Percentiles rank a stretch among this genome's conserved stretches.
phyloP scores from a whole-genome alignment of 2,113 vertebrate species.

The Tiliqua scincoides region DNA sequence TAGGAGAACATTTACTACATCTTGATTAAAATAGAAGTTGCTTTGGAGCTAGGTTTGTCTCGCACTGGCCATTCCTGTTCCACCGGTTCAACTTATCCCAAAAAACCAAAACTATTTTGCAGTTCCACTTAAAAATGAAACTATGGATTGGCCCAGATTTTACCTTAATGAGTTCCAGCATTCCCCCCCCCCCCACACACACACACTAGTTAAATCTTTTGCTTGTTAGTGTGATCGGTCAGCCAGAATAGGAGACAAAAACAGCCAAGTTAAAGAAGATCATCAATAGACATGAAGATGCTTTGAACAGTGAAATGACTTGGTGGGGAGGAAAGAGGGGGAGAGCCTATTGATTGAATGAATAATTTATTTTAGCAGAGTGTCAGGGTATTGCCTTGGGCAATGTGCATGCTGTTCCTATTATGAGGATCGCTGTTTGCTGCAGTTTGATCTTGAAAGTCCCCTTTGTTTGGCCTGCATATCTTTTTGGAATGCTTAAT shows the following conservation, averaged over 20 bases:
- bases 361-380: constrained; percentile 20
- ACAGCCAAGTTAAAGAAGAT: not conserved
- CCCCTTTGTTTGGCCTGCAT: not conserved
- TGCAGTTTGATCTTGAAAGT: not conserved
- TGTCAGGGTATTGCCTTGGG: not conserved
- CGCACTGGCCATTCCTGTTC: not conserved
- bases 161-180: not conserved
- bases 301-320: constrained; percentile 17
- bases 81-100: not conserved
- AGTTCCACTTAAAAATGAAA: not conserved
- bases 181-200: too few relatives aligned
- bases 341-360: constrained; percentile 5
- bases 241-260: not conserved
- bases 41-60: not conserved
- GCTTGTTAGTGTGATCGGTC: not conserved
- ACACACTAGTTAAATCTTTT: not conserved
- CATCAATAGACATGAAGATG: constrained; percentile 1
- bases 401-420: not conserved
- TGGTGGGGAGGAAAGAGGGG: not conserved
- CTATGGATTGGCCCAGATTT: not conserved
- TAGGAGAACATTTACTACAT: not conserved
- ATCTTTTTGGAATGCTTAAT: not conserved
- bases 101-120: not conserved
- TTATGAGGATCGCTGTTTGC: not conserved
- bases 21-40: not conserved